Conservation (phyloP, 2,888 invertebrate species). For the Sinopyrophorus schimmeli region DNA sequence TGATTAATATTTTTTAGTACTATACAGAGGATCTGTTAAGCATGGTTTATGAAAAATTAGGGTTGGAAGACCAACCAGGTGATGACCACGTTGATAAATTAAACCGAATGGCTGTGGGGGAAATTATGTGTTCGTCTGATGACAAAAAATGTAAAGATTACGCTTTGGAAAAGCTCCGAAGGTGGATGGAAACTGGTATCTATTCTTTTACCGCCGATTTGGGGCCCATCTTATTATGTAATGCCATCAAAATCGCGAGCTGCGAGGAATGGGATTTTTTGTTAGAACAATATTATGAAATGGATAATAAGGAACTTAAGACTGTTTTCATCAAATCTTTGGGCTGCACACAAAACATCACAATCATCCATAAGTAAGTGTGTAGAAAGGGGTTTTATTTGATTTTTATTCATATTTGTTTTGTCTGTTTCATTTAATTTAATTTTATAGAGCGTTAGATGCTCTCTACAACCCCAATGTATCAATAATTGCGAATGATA, state of each 20-base stretch:
- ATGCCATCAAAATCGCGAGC: constrained; percentile 66
- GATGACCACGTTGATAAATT: constrained; percentile 27
- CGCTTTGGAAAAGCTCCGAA: constrained; percentile 51
- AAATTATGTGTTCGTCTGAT: constrained; percentile 47
- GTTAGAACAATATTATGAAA: constrained; percentile 55
- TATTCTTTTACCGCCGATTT: constrained; percentile 62
- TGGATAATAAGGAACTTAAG: constrained; percentile 4
- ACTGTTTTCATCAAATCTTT: constrained; percentile 27
- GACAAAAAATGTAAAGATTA: constrained; percentile 53
- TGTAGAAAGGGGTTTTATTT: too few relatives aligned
- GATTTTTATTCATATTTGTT: too few relatives aligned
- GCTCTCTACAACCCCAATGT: too few relatives aligned
- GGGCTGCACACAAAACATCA: constrained; percentile 30
- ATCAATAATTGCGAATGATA: too few relatives aligned
- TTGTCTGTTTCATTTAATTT: too few relatives aligned
- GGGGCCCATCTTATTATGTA: constrained; percentile 72
- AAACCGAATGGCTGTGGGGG: constrained; percentile 49
- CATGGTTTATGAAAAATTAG: constrained; percentile 16
- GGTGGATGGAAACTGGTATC: constrained; percentile 43
- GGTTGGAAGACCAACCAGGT: constrained; percentile 49
- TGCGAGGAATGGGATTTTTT: constrained; percentile 65
- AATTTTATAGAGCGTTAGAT: too few relatives aligned
- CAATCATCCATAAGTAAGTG: constrained; percentile 18
- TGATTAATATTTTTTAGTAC: too few relatives aligned
- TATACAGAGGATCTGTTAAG: constrained; percentile 17